phyloP scores from a whole-genome alignment of 1,140 invertebrate species.

The Drosophila seguyi region DNA sequence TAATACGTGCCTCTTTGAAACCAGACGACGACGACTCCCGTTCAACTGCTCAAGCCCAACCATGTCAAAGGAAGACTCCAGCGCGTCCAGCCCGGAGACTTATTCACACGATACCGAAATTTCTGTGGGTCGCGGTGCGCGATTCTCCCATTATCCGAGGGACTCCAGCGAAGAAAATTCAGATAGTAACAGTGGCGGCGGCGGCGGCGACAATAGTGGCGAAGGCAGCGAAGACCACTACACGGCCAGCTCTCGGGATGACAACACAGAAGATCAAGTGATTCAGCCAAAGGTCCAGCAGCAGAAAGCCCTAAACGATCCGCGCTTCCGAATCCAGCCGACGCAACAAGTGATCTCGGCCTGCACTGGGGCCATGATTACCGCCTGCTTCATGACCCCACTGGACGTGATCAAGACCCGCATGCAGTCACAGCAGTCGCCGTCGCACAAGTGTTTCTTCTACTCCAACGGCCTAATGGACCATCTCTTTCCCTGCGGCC shows the following conservation, averaged over 20 bases:
- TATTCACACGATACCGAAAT: background rate
- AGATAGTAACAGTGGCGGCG: too few relatives aligned
- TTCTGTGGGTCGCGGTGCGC: conserved; percentile 4
- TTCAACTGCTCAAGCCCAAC: conserved; percentile 3
- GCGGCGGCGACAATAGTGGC: background rate
- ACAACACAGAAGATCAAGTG: background rate
- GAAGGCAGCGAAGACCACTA: background rate
- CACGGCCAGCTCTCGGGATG: background rate
- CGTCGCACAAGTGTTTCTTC: conserved; percentile 95
- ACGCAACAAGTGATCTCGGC: conserved; percentile 95
- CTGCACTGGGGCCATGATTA: conserved; percentile 94
- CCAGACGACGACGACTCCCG: conserved; percentile 13
- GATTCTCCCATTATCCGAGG: background rate
- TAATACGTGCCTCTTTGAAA: conserved; percentile 26
- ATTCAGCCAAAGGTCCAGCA: background rate
- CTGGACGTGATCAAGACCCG: conserved; percentile 99
- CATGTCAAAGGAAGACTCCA: conserved; percentile 44
- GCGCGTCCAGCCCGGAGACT: background rate
- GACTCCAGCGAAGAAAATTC: background rate
- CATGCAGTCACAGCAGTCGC: conserved; percentile 95
- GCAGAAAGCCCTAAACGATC: conserved; percentile 87
- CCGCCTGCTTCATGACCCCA: conserved; percentile 96
- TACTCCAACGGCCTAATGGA: conserved; percentile 99
- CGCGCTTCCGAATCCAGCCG: conserved; percentile 91
- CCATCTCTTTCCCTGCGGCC: conserved; percentile 94